A percentile compares a stretch with the other conserved stretches of the same genome.
phyloP scores from a whole-genome alignment of 2,113 vertebrate genomes.

The Sardina pilchardus region DNA sequence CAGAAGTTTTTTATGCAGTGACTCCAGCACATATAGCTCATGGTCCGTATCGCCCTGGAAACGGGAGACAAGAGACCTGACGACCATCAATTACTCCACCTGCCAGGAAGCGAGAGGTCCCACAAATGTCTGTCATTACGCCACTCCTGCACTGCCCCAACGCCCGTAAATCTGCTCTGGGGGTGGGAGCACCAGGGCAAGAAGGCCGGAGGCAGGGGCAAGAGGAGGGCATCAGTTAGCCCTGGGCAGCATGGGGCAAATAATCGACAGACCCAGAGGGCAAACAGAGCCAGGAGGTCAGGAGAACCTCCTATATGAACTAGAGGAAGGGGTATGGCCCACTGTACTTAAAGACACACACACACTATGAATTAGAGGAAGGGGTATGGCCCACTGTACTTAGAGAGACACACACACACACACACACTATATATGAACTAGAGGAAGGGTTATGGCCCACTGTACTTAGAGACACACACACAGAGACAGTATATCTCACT shows the following conservation, averaged over 20 bases:
- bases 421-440: too few relatives aligned
- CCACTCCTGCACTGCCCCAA: background rate
- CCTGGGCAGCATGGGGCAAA: too few relatives aligned
- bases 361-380: too few relatives aligned
- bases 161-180: constrained; percentile 26
- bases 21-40: background rate
- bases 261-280: background rate
- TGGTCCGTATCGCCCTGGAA: background rate
- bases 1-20: background rate
- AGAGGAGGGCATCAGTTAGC: background rate
- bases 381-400: too few relatives aligned
- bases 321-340: too few relatives aligned
- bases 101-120: constrained; percentile 23
- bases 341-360: background rate
- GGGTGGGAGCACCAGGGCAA: background rate
- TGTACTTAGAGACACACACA: background rate
- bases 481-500: background rate
- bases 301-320: too few relatives aligned
- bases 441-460: too few relatives aligned
- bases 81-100: constrained; percentile 31
- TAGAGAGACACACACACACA: background rate
- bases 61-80: background rate
- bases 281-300: background rate
- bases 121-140: constrained; percentile 21
- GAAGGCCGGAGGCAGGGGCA: too few relatives aligned